Conservation (phyloP, 2,888 invertebrate species). For the Scaeva pyrastri region DNA sequence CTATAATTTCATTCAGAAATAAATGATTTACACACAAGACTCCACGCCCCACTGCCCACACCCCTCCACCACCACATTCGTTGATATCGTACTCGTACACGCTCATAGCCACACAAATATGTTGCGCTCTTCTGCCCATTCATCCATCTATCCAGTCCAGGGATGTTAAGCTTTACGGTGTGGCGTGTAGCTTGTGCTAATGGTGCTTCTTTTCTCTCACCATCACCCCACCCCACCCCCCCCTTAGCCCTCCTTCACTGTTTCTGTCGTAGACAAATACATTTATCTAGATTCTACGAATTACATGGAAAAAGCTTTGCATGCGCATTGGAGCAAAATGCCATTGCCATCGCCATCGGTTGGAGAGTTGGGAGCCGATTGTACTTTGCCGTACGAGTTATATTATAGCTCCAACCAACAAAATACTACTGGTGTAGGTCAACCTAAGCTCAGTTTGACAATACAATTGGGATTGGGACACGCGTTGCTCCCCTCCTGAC, state of each 20-base stretch:
- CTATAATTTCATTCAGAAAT: slow-evolving; percentile 76
- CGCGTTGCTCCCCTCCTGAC: slow-evolving; percentile 41
- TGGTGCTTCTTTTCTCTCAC: slow-evolving; percentile 12
- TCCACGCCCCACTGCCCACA: slow-evolving; percentile 22
- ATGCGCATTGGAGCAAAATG: slow-evolving; percentile 56
- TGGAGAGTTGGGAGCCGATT: not conserved
- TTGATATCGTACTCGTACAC: slow-evolving; percentile 20
- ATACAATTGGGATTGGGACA: slow-evolving; percentile 52
- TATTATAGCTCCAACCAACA: slow-evolving; percentile 61
- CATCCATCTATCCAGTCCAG: slow-evolving; percentile 73
- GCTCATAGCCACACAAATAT: slow-evolving; percentile 29
- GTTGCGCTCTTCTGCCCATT: slow-evolving; percentile 66
- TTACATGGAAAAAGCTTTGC: slow-evolving; percentile 67
- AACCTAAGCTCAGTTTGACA: slow-evolving; percentile 64
- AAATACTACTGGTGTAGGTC: slow-evolving; percentile 74
- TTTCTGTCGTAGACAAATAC: slow-evolving; percentile 31
- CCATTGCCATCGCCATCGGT: slow-evolving; percentile 30
- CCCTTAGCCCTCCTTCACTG: too few species aligned
- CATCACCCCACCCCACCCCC: not conserved
- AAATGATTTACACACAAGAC: slow-evolving; percentile 73
- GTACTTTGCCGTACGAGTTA: not conserved
- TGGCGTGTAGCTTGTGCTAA: slow-evolving; percentile 23
- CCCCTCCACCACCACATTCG: slow-evolving; percentile 1
- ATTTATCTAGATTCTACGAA: slow-evolving; percentile 55
- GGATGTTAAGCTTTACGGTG: slow-evolving; percentile 70